These are phyloP conservation scores for Epirrita christyi DNA, from an alignment of 2,888 invertebrate species.

Conservation along the genomic window DNA sequence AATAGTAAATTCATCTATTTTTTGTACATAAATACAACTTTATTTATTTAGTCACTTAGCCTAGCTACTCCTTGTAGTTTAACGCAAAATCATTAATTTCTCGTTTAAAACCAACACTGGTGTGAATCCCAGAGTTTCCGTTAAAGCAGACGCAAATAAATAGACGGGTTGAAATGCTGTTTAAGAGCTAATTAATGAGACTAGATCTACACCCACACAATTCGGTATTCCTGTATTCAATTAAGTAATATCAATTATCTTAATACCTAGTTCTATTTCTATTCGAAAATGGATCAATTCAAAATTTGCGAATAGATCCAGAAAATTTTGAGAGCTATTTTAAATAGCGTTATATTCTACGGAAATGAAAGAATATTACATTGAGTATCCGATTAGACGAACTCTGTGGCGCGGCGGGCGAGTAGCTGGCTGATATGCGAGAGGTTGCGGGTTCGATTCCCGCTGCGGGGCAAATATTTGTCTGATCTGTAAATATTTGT, in stretches of 20 bases:
- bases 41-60: too few species aligned
- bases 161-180: slow-evolving; percentile 16
- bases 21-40: too few species aligned
- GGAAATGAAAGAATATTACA: background rate
- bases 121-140: slow-evolving; percentile 7
- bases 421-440: too few species aligned
- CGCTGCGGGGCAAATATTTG: too few species aligned
- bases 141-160: slow-evolving; percentile 15
- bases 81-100: background rate
- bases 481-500: too few species aligned
- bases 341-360: background rate
- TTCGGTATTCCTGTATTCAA: slow-evolving; percentile 6
- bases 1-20: too few species aligned
- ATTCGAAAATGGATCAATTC: too few species aligned
- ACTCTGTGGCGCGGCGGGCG: too few species aligned
- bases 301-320: background rate
- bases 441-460: too few species aligned
- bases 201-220: slow-evolving; percentile 15
- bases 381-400: background rate
- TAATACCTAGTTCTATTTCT: background rate
- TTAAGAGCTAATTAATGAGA: slow-evolving; percentile 29
- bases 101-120: background rate
- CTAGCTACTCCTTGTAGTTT: background rate
- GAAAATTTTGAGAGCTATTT: background rate
- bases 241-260: slow-evolving; percentile 12